Evolutionary conservation across 2,888 invertebrate species (phyloP), one percentile per base, ranked within the genome.

Genomic region (Ecliptopera silaceata): DNA sequence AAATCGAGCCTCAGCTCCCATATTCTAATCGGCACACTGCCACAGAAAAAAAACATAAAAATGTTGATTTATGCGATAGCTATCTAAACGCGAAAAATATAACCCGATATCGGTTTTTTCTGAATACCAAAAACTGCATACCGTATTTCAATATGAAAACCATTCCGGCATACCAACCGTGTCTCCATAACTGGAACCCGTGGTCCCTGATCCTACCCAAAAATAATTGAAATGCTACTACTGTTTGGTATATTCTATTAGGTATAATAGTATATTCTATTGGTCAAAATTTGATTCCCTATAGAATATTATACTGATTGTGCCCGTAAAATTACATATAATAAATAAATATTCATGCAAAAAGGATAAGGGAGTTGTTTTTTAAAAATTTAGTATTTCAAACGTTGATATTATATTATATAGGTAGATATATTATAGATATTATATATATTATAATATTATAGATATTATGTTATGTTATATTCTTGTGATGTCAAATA

Each of bases 71-170:
- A 57, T 57, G 47, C 57, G 57, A 57, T 48, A 12, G 47, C 43
- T 57, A 52, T 52, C 57, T 36, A 39, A 39, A 39, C 50, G 39
- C 39, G 31, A 39, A 56, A 53, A 53, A 56, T 50, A 50, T 45
- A 46, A 43, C 42, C 31, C n/a, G 12, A 13, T 31, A 44, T 45
- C 36, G 44, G 22, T 15, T 42, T 46, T n/a, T 53, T 39, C 15
- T 22, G 53, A 44, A 49, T 49, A 43, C 38, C 43, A 39, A 58
- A 59, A 60, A 52, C 44, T 59, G 44, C 44, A 56, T 60, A 49
- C 41, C 13, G 22, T 47, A 38, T 56, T 60, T 34, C 58, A 56
- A 48, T 58, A 58, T 56, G 47, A 59, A 63, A 63, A 50, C 56
- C 48, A 54, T 58, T 47, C 38, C 36, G 26, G 49, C 63, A 54